These are phyloP conservation scores for Phortica variegata DNA, from an alignment of 1,140 invertebrate species.

Conservation along the genomic window DNA sequence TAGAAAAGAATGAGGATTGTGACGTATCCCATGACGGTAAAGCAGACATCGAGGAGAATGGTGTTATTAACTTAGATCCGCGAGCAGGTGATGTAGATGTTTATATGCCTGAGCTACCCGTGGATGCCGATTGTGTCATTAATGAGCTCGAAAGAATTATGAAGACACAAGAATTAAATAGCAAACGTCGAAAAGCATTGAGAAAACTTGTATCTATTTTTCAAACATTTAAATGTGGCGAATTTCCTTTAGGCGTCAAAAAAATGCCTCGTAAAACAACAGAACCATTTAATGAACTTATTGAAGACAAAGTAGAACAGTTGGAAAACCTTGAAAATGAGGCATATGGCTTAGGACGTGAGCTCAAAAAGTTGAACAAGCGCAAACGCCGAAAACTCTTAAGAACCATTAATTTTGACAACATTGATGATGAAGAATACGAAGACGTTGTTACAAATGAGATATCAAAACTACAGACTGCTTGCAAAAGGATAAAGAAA, in stretches of 20 bases:
- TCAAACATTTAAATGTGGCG: slow-evolving; percentile 60
- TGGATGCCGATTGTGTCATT: slow-evolving; percentile 55
- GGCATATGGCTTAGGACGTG: slow-evolving; percentile 29
- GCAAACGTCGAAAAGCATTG: slow-evolving; percentile 39
- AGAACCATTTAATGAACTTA: slow-evolving; percentile 28
- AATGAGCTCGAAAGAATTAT: slow-evolving; percentile 39
- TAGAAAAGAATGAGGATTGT: slow-evolving; percentile 58
- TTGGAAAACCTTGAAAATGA: slow-evolving; percentile 46
- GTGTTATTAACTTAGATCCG: slow-evolving; percentile 64
- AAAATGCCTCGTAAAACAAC: slow-evolving; percentile 49
- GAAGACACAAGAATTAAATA: slow-evolving; percentile 37
- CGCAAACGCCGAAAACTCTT: slow-evolving; percentile 46
- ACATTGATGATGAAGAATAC: slow-evolving; percentile 46
- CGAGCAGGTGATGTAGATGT: slow-evolving; percentile 77
- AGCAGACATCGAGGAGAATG: slow-evolving; percentile 21
- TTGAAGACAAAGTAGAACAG: slow-evolving; percentile 42
- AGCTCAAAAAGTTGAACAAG: slow-evolving; percentile 50
- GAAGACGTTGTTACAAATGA: slow-evolving; percentile 39
- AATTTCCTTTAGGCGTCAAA: slow-evolving; percentile 67
- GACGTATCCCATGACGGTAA: slow-evolving; percentile 46
- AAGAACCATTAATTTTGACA: slow-evolving; percentile 41
- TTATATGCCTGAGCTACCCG: slow-evolving; percentile 67
- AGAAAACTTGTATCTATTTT: slow-evolving; percentile 40
- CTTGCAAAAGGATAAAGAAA: slow-evolving; percentile 31
- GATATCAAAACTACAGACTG: slow-evolving; percentile 33